A percentile compares a stretch with the other conserved stretches of the same genome.
These are phyloP conservation scores for Meloidogyne floridensis DNA, from an alignment of 1,140 invertebrate species.

Conservation along the genomic window DNA sequence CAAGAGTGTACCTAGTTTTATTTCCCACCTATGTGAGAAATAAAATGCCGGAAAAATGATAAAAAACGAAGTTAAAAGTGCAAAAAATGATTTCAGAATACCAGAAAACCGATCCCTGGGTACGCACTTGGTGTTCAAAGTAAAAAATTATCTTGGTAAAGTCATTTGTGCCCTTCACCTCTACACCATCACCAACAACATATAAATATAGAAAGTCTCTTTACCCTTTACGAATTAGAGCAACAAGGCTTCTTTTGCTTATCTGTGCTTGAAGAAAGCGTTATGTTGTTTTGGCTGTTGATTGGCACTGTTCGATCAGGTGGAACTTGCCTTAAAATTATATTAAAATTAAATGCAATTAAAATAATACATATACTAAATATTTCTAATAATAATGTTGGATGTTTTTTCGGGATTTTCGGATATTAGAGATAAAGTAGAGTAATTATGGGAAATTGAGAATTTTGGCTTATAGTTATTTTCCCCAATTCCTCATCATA, in stretches of 20 bases:
- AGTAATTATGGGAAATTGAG: background rate
- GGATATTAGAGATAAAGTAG: too few relatives aligned
- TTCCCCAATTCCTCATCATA: too few relatives aligned
- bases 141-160: background rate
- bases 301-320: conserved; percentile 51
- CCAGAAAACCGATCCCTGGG: too few relatives aligned
- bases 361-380: too few relatives aligned
- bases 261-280: conserved; percentile 45
- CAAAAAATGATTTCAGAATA: too few relatives aligned
- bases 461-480: background rate
- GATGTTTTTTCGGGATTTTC: too few relatives aligned
- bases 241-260: conserved; percentile 31
- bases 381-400: too few relatives aligned
- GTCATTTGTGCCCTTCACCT: background rate
- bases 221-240: conserved; percentile 14
- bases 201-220: background rate
- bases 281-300: conserved; percentile 50
- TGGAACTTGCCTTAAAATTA: conserved; percentile 48
- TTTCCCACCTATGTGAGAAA: too few relatives aligned
- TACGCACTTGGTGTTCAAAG: too few relatives aligned
- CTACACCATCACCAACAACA: background rate
- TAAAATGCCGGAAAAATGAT: too few relatives aligned
- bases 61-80: too few relatives aligned
- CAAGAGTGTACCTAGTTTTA: too few relatives aligned
- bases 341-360: background rate